A percentile compares a stretch with the other conserved stretches of the same genome.
These are phyloP conservation scores for Lydus trimaculatus DNA, from an alignment of 2,888 invertebrate genomes.

Conservation along the genomic window DNA sequence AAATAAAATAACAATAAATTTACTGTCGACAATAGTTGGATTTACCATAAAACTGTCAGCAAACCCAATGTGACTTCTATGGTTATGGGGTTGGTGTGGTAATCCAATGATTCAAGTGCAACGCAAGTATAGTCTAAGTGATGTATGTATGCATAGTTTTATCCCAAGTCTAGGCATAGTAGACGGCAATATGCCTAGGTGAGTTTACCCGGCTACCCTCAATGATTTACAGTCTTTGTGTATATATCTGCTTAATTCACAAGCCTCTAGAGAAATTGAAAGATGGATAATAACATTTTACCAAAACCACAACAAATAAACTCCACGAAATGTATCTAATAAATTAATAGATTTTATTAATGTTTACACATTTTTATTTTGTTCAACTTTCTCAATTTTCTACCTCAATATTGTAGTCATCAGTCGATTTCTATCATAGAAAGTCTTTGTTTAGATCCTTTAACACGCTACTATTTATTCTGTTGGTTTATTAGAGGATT, in stretches of 20 bases:
- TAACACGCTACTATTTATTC: slow-evolving; percentile 23
- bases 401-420: neutral
- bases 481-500: slow-evolving; percentile 28
- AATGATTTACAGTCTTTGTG: slow-evolving; percentile 51
- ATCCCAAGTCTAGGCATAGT: slow-evolving; percentile 31
- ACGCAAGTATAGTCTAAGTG: slow-evolving; percentile 29
- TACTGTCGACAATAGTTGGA: neutral
- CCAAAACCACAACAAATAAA: slow-evolving; percentile 29
- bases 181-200: slow-evolving; percentile 36
- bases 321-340: slow-evolving; percentile 13
- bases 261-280: slow-evolving; percentile 47
- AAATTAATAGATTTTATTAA: slow-evolving; percentile 27
- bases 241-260: slow-evolving; percentile 53
- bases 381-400: neutral
- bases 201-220: slow-evolving; percentile 31
- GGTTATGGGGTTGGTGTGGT: slow-evolving; percentile 11
- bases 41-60: slow-evolving; percentile 3
- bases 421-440: slow-evolving; percentile 9
- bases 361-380: neutral
- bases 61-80: slow-evolving; percentile 5
- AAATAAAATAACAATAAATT: neutral
- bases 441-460: slow-evolving; percentile 31
- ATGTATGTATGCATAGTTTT: slow-evolving; percentile 34
- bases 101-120: slow-evolving; percentile 33
- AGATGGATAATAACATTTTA: slow-evolving; percentile 33